Evolutionary conservation across 1,140 invertebrate genomes (phyloP), one percentile per base, ranked within the genome.

Genomic region (Sinella curviseta): DNA sequence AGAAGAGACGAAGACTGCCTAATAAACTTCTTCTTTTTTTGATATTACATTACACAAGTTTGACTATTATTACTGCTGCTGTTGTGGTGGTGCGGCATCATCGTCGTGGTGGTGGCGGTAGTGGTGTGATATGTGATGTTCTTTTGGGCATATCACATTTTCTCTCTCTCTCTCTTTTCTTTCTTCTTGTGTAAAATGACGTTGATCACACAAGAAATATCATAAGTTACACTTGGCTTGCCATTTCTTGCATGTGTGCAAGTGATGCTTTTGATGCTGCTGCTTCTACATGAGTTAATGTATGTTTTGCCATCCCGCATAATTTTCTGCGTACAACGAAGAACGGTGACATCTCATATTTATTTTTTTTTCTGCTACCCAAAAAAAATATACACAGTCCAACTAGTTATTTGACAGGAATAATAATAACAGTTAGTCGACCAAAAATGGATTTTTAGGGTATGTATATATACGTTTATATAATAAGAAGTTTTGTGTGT

Each of bases 181-280:
- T 26, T 26, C 24, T 65, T 4, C 4, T 65, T 8, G 57, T 65
- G 57, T n/a, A 65, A 31, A 33, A 33, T 70, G 65, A 70, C 65
- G 65, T 70, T 70, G 65, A 70, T 70, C 26, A 33, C 65, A 70
- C 26, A 70, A 70, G 30, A 70, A 70, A 1, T 33, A 70, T 70
- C 65, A 70, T 70, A 33, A 70, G 65, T 70, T 70, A 70, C 65
- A 70, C 65, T 70, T 70, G 65, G 65, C 65, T 70, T 70, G 65
- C 65, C 12, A 31, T 70, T 24, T 31, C 26, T 30, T 33, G 26
- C 8, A 3, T 12, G 4, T 26, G 55, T 26, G n/a, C n/a, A n/a
- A n/a, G n/a, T n/a, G n/a, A n/a, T n/a, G n/a, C n/a, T n/a, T n/a
- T n/a, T 8, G 55, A 60, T 26, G 14, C 3, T 60, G 55, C 8